phyloP scores from a whole-genome alignment of 2,888 invertebrate genomes.

The Zootermopsis nevadensis region DNA sequence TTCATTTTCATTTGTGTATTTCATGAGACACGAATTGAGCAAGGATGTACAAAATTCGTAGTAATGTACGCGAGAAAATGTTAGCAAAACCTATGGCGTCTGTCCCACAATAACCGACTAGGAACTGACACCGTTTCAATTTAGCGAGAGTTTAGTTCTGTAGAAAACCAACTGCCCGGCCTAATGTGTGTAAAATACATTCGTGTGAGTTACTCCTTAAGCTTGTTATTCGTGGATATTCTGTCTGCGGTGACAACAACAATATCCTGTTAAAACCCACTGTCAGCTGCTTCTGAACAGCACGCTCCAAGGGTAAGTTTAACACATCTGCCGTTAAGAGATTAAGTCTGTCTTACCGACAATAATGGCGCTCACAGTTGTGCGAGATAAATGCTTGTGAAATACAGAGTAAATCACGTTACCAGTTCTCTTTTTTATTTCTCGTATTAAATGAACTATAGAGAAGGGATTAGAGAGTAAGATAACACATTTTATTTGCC shows the following conservation, averaged over 20 bases:
- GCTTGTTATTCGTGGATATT: neutral
- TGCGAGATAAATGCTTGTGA: no score
- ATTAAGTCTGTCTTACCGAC: no score
- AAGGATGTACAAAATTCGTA: no score
- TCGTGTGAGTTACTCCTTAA: neutral
- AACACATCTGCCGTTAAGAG: neutral
- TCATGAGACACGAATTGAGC: no score
- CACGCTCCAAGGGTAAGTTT: neutral
- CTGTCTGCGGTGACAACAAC: neutral
- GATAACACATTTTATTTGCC: no score
- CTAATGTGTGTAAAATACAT: neutral
- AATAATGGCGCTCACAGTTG: no score
- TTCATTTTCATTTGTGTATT: no score
- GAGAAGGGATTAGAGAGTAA: no score
- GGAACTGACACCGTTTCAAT: neutral
- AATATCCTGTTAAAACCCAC: neutral
- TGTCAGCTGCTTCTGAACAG: neutral
- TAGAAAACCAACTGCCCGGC: neutral
- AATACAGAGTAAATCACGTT: no score
- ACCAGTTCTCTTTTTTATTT: no score
- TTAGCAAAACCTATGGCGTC: neutral
- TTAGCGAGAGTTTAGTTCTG: neutral
- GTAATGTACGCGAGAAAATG: no score
- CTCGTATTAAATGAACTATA: no score
- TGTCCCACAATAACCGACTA: neutral